Evolutionary conservation across 1,140 invertebrate genomes (phyloP), one percentile per base, ranked within the genome.

Genomic region (Drosophila lini): DNA sequence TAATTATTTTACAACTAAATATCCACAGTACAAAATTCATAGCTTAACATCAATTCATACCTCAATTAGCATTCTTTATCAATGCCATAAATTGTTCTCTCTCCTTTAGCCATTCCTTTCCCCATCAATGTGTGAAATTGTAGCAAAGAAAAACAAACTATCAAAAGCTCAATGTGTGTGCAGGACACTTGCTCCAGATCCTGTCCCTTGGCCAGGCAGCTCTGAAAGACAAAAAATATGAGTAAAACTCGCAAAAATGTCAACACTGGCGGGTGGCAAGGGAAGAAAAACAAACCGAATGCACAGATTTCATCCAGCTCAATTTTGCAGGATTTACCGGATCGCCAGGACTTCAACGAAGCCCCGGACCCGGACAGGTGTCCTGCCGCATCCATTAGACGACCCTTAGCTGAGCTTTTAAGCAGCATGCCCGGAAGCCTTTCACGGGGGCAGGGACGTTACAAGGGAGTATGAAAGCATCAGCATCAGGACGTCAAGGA

Each of bases 321-420:
- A 58, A 69, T 70, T 78, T 78, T 67, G 55, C 45, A 59, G 68
- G 62, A 67, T 74, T 73, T 59, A 31, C 52, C 44, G 58, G 57
- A 62, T 68, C 53, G 61, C 57, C 45, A 44, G 55, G 61, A 68
- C 56, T 28, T 48, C 22, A 45, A 42, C 50, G 32, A 48, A 48
- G 47, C 25, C 8, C 25, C 31, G 31, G n/a, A 47, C 42, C 42
- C 34, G 28, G 65, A 16, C 65, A 71, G 68, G 65, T 71, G 52
- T 59, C 55, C 48, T 81, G 79, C 65, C 36, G 52, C 55, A 57
- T 82, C 69, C 45, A 75, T 81, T 80, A 75, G 56, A 40, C 73
- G 61, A 64, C 45, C 61, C 71, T 60, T 48, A 47, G 45, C 53
- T 62, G 65, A 80, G 61, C 61, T 67, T 61, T 83, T 77, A 77